These are phyloP conservation scores for Dasysyrphus tricinctus DNA, from an alignment of 2,888 invertebrate species.

Conservation along the genomic window DNA sequence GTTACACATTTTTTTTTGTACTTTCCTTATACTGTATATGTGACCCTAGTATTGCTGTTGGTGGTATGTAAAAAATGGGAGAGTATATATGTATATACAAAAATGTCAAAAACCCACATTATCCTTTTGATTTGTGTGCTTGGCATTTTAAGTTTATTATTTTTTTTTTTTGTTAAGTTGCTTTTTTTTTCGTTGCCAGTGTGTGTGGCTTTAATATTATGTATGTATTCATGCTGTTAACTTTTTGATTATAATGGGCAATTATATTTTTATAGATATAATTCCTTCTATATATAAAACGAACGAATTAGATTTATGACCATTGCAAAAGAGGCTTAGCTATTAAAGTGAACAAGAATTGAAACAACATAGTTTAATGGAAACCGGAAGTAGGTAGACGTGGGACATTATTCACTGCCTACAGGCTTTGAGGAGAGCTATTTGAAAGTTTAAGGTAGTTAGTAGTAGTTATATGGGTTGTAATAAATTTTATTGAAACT, in stretches of 20 bases:
- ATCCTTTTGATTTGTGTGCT: slow-evolving; percentile 59
- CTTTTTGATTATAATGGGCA: slow-evolving; percentile 17
- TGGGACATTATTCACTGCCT: slow-evolving; percentile 3
- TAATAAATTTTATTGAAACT: slow-evolving; percentile 16
- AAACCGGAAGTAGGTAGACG: background rate
- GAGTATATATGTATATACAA: slow-evolving; percentile 11
- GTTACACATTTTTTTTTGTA: background rate
- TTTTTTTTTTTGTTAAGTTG: background rate
- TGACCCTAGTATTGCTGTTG: background rate
- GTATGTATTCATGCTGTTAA: background rate
- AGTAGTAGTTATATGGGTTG: background rate
- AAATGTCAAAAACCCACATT: slow-evolving; percentile 66
- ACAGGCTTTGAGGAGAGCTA: background rate
- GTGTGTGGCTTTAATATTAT: background rate
- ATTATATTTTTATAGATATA: background rate
- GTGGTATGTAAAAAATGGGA: background rate
- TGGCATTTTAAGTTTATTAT: slow-evolving; percentile 51
- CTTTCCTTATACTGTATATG: no score
- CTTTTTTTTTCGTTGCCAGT: background rate
- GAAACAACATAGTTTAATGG: background rate
- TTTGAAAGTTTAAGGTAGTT: background rate
- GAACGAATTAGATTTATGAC: background rate
- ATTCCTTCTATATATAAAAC: no score
- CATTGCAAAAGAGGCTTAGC: background rate
- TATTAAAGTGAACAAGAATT: slow-evolving; percentile 1